phyloP scores from a whole-genome alignment of 2,888 invertebrate genomes.

The Nomada fucata region DNA sequence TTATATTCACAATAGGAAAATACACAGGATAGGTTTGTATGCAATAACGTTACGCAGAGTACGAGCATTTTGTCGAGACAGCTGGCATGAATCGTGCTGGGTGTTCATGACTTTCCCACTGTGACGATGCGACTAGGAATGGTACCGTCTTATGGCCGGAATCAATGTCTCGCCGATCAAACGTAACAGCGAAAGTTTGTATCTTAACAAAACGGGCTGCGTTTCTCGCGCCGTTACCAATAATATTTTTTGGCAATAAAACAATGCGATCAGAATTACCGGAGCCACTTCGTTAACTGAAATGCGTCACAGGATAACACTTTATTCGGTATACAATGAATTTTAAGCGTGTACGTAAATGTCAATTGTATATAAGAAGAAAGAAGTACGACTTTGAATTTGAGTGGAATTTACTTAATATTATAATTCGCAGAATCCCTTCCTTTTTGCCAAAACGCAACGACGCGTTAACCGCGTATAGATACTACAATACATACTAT shows the following conservation, averaged over 20 bases:
- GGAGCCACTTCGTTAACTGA: not conserved
- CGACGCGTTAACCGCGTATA: too few species aligned
- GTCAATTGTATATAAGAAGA: not conserved
- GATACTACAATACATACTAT: not conserved
- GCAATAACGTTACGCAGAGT: too few species aligned
- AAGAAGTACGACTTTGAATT: not conserved
- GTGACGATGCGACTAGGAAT: not conserved
- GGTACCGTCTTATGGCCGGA: not conserved
- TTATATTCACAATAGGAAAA: too few species aligned
- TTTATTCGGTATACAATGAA: not conserved
- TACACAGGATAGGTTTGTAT: too few species aligned
- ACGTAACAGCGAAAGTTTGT: not conserved
- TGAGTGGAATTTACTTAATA: not conserved
- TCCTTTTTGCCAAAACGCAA: too few species aligned
- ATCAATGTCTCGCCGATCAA: slow-evolving; percentile 5
- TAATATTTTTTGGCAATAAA: not conserved
- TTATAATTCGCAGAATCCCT: too few species aligned
- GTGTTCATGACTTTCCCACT: too few species aligned
- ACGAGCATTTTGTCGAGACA: too few species aligned
- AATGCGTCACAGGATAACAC: not conserved
- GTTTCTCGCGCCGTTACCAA: not conserved
- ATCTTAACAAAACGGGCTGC: not conserved
- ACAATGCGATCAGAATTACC: not conserved
- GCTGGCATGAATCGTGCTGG: too few species aligned
- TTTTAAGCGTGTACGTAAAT: not conserved